Conservation (phyloP, 2,797 vertebrate species). For the Jordanella pulchra region DNA sequence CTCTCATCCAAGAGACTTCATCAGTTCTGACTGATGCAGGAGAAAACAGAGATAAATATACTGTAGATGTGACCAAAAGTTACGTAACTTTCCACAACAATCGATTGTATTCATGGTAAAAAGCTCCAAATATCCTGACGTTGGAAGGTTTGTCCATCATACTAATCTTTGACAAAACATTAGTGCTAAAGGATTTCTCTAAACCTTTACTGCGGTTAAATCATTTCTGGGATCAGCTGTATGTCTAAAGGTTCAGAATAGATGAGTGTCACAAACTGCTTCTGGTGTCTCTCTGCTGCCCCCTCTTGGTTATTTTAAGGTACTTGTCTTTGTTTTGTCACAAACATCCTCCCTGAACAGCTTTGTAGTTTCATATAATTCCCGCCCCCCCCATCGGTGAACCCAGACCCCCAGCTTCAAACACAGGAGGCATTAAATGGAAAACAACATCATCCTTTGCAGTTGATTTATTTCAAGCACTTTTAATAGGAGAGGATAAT, state of each 20-base stretch:
- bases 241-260: not conserved
- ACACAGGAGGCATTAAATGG: not conserved
- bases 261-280: not conserved
- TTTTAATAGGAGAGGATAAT: constrained; percentile 68
- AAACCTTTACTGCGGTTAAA: not conserved
- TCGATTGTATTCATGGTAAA: not conserved
- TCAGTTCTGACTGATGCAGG: no score
- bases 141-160: not conserved
- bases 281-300: not conserved
- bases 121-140: not conserved
- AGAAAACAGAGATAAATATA: no score
- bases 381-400: no score
- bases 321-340: not conserved
- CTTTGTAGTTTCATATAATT: no score
- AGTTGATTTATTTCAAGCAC: constrained; percentile 77
- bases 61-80: no score
- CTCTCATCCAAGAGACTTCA: no score
- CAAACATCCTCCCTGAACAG: no score
- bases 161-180: not conserved
- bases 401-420: not conserved
- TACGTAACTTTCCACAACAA: no score
- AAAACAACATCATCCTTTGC: constrained; percentile 51
- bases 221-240: not conserved
- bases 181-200: not conserved
- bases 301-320: not conserved